These are phyloP conservation scores for Zaprionus obscuricornis DNA, from an alignment of 2,888 invertebrate genomes.

Conservation along the genomic window DNA sequence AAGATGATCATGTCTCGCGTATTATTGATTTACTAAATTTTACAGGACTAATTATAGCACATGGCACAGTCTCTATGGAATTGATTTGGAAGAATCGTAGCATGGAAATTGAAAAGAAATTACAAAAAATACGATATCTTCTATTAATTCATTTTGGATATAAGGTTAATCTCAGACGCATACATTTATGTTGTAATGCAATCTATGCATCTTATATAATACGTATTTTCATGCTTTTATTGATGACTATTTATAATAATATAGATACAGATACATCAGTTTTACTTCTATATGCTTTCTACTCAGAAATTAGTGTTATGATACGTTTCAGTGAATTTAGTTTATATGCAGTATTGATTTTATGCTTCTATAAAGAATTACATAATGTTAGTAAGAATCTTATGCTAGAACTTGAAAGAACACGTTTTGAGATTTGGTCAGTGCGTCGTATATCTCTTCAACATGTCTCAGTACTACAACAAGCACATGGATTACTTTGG, in stretches of 20 bases:
- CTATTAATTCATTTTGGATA: conserved; percentile 44
- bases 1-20: conserved; percentile 59
- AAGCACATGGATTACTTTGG: conserved; percentile 66
- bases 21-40: conserved; percentile 55
- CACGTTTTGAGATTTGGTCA: conserved; percentile 24
- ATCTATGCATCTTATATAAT: conserved; percentile 17
- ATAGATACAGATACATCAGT: not conserved
- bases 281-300: conserved; percentile 35
- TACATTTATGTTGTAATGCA: conserved; percentile 32
- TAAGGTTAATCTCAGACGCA: conserved; percentile 23
- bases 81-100: conserved; percentile 53
- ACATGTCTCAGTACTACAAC: conserved; percentile 46
- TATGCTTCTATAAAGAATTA: conserved; percentile 54
- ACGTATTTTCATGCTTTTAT: not conserved
- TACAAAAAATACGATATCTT: conserved; percentile 29
- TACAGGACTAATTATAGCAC: conserved; percentile 23
- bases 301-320: conserved; percentile 64
- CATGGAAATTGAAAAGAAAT: conserved; percentile 32
- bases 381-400: conserved; percentile 10
- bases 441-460: conserved; percentile 25
- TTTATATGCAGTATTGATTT: conserved; percentile 42
- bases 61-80: conserved; percentile 37
- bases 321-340: conserved; percentile 63
- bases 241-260: conserved; percentile 1
- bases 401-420: conserved; percentile 43